Evolutionary conservation across 2,797 vertebrate genomes (phyloP).

Genomic region (Spinus olivaceus): DNA sequence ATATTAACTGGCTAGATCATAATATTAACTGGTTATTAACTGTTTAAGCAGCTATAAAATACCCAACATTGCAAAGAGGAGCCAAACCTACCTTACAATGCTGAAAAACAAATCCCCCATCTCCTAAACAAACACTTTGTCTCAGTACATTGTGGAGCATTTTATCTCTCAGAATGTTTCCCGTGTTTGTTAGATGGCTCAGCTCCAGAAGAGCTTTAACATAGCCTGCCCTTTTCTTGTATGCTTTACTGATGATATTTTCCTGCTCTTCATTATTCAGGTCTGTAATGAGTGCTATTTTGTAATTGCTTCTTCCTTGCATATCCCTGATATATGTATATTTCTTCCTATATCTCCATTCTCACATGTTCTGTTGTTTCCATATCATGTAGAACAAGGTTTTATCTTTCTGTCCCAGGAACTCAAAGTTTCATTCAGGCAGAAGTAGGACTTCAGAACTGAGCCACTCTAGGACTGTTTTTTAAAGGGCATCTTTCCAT

Average conservation of each 20-base stretch:
- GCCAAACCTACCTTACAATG: neutral
- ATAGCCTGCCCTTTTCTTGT: neutral
- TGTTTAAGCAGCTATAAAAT: neutral
- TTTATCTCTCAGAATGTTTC: constrained; percentile 13
- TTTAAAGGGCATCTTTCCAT: neutral
- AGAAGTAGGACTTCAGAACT: neutral
- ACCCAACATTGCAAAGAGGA: neutral
- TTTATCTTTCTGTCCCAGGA: neutral
- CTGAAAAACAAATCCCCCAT: neutral
- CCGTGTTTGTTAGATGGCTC: constrained; percentile 5
- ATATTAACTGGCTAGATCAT: neutral
- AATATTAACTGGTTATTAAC: neutral
- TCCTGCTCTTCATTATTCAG: neutral
- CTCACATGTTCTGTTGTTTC: neutral
- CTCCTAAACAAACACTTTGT: neutral
- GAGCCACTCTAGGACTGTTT: neutral
- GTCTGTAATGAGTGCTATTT: neutral
- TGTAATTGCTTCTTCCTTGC: neutral
- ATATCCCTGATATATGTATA: neutral
- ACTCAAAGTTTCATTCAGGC: neutral
- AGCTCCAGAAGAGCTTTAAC: constrained; percentile 1
- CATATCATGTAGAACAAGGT: neutral
- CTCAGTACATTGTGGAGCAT: neutral
- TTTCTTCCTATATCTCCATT: neutral
- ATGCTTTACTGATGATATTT: neutral